Evolutionary conservation across 2,888 invertebrate genomes (phyloP).

Genomic region (Halocaridina rubra): DNA sequence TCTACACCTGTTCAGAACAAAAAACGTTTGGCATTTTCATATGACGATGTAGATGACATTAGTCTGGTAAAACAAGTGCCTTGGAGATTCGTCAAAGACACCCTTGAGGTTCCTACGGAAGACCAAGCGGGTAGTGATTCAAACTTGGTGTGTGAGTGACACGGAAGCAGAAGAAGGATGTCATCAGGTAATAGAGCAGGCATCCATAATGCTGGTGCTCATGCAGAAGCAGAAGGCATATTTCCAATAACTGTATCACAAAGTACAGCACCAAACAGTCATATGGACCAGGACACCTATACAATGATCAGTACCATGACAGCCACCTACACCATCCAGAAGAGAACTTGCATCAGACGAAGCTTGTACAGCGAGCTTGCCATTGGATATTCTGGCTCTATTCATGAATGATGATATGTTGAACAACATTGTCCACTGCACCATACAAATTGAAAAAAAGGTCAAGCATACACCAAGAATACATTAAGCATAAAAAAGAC

Average conservation of each 20-base stretch:
- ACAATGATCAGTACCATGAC: background rate
- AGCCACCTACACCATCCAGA: background rate
- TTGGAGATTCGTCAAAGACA: background rate
- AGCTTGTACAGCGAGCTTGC: background rate
- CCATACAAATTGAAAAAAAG: background rate
- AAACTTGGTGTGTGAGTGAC: background rate
- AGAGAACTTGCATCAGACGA: constrained; percentile 9
- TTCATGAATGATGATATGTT: background rate
- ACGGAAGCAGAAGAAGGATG: background rate
- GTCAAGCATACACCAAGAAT: background rate
- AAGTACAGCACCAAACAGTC: background rate
- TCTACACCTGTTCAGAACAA: background rate
- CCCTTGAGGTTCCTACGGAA: background rate
- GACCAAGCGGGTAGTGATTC: background rate
- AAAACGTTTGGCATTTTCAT: background rate
- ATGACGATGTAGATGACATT: background rate
- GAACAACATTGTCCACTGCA: background rate
- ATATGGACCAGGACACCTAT: background rate
- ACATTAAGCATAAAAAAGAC: background rate
- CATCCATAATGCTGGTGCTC: background rate
- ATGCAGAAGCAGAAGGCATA: background rate
- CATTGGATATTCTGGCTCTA: constrained; percentile 4
- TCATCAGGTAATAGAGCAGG: background rate
- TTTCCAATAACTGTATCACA: background rate
- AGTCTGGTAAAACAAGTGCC: background rate